A percentile compares a stretch with the other conserved stretches of the same genome.
Conservation (phyloP, 2,888 invertebrate species). For the Caenorhabditis sinica region DNA sequence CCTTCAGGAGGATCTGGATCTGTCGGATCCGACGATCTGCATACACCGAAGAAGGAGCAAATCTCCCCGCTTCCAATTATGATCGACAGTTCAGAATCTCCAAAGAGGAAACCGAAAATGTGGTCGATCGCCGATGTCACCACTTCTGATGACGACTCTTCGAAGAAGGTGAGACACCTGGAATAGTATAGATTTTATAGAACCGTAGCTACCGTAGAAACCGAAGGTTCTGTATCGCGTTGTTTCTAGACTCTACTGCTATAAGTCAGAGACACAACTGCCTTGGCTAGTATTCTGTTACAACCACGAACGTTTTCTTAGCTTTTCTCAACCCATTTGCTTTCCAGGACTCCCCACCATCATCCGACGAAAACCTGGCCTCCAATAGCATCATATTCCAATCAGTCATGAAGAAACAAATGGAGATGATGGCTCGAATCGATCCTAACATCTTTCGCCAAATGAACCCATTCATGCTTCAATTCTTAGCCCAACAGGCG, state of each 20-base stretch:
- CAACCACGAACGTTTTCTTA: too few species aligned
- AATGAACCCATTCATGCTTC: slow-evolving; percentile 52
- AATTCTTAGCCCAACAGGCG: slow-evolving; percentile 36
- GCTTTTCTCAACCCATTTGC: not conserved
- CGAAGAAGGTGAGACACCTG: slow-evolving; percentile 58
- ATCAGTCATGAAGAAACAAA: slow-evolving; percentile 56
- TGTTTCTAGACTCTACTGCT: too few species aligned
- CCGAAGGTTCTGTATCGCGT: slow-evolving; percentile 8
- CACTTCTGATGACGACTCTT: slow-evolving; percentile 56
- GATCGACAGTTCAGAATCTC: slow-evolving; percentile 21
- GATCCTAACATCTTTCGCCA: slow-evolving; percentile 43
- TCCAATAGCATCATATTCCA: slow-evolving; percentile 14
- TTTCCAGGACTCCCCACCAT: slow-evolving; percentile 67
- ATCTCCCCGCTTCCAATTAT: slow-evolving; percentile 30
- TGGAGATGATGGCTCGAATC: slow-evolving; percentile 62
- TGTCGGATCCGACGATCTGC: slow-evolving; percentile 37
- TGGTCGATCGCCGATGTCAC: slow-evolving; percentile 80
- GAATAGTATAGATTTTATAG: slow-evolving; percentile 56
- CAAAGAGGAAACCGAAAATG: slow-evolving; percentile 76
- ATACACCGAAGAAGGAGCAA: slow-evolving; percentile 59
- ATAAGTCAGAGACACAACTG: too few species aligned
- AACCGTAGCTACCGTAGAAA: not conserved
- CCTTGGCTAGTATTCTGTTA: slow-evolving; percentile 58
- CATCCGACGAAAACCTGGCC: slow-evolving; percentile 58
- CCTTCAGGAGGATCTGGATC: slow-evolving; percentile 53